Percentiles rank a stretch among this genome's conserved stretches.
phyloP scores from a whole-genome alignment of 2,113 vertebrate genomes.

The Hirundichthys speculiger region DNA sequence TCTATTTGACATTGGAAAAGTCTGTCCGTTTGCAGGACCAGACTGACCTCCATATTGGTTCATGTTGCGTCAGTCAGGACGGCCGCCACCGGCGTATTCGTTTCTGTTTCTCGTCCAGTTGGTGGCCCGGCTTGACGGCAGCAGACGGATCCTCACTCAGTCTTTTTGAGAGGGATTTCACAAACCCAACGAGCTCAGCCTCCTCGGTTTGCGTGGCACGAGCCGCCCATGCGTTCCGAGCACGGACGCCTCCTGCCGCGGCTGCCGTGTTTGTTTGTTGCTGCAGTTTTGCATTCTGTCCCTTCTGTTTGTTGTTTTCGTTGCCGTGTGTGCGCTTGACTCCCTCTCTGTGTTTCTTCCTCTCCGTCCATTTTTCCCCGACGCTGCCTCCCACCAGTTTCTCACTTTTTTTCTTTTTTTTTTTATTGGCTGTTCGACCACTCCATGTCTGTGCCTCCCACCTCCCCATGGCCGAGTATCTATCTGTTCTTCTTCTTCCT shows the following conservation, averaged over 20 bases:
- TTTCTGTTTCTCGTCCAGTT: conserved; percentile 35
- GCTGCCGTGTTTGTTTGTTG: conserved; percentile 73
- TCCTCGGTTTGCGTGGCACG: conserved; percentile 64
- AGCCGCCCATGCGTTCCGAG: conserved; percentile 42
- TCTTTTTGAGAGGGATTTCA: conserved; percentile 61
- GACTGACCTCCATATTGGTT: conserved; percentile 8
- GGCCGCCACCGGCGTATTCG: conserved; percentile 15
- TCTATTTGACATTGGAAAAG: background rate
- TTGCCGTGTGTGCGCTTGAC: conserved; percentile 65
- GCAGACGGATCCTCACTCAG: conserved; percentile 38
- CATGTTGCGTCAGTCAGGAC: background rate
- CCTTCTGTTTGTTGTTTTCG: conserved; percentile 70
- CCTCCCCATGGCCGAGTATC: conserved; percentile 56
- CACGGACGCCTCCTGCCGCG: conserved; percentile 59
- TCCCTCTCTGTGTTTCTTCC: conserved; percentile 50
- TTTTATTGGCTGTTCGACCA: conserved; percentile 37
- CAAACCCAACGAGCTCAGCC: conserved; percentile 34
- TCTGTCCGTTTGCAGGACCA: conserved; percentile 1
- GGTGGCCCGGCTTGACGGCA: conserved; percentile 53
- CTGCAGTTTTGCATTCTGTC: conserved; percentile 63
- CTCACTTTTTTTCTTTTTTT: conserved; percentile 24
- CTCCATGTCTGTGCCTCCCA: conserved; percentile 49
- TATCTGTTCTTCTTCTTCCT: conserved; percentile 17
- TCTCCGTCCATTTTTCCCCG: conserved; percentile 38
- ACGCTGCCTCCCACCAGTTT: conserved; percentile 57